phyloP scores from a whole-genome alignment of 2,113 vertebrate species.

The Phalacrocorax brasilianus region DNA sequence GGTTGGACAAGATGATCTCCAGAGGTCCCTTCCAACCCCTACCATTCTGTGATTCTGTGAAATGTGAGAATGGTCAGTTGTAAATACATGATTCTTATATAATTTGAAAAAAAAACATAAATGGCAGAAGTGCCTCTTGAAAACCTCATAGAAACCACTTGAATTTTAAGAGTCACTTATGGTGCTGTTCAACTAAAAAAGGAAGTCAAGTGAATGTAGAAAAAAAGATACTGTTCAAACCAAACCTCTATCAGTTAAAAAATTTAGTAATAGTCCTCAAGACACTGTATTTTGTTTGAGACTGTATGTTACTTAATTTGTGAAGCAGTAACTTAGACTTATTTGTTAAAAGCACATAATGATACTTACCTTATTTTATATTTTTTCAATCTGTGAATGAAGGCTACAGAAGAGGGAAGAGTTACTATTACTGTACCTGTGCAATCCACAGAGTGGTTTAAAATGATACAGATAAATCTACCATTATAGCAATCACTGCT shows the following conservation, averaged over 20 bases:
- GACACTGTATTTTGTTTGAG: background rate
- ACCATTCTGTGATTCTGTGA: no score
- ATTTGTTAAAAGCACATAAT: background rate
- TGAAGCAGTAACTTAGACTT: background rate
- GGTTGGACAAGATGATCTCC: no score
- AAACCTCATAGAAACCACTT: background rate
- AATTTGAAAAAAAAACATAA: background rate
- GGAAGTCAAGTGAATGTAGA: background rate
- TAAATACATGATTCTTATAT: background rate
- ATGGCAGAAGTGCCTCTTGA: background rate
- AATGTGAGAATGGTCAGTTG: background rate
- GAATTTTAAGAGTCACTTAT: slow-evolving; percentile 13
- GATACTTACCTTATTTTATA: background rate
- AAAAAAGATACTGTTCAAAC: background rate
- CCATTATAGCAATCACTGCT: background rate
- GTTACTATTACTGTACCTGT: background rate
- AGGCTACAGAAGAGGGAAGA: background rate
- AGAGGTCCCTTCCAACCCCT: no score
- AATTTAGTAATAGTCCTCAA: background rate
- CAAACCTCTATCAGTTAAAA: background rate
- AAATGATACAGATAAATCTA: background rate
- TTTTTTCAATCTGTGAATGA: background rate
- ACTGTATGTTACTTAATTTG: background rate
- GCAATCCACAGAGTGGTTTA: background rate
- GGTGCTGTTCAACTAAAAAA: background rate